Conservation (phyloP, 2,888 invertebrate genomes). For the Xanthorhoe designata region DNA sequence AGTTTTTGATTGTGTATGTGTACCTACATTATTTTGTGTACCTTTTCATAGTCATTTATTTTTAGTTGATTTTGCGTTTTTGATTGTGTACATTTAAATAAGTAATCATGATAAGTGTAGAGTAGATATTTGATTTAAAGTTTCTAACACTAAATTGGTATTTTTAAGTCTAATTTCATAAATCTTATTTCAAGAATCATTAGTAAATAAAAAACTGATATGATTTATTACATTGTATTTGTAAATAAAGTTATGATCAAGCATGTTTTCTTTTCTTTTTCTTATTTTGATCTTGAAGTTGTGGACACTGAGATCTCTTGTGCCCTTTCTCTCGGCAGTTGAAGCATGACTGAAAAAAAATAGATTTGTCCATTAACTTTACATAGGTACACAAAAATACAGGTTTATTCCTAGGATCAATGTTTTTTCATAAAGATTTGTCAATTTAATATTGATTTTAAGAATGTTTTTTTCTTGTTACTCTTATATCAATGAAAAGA, state of each 20-base stretch:
- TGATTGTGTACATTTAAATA: slow-evolving; percentile 22
- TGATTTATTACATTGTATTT: slow-evolving; percentile 55
- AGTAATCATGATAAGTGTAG: slow-evolving; percentile 54
- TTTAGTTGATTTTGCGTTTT: slow-evolving; percentile 7
- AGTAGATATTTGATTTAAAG: slow-evolving; percentile 10
- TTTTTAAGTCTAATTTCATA: no score
- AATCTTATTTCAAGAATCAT: slow-evolving; percentile 8
- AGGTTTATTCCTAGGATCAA: no score
- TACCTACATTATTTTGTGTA: no score
- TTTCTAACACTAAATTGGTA: neutral
- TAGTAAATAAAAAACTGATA: slow-evolving; percentile 3
- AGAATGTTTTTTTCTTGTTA: no score
- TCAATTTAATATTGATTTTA: no score
- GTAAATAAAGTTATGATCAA: slow-evolving; percentile 56
- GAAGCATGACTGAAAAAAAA: slow-evolving; percentile 82
- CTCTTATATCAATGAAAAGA: no score
- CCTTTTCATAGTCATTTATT: neutral
- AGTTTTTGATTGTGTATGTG: no score
- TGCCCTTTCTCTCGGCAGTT: slow-evolving; percentile 85
- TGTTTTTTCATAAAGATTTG: no score
- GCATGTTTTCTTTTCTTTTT: slow-evolving; percentile 68
- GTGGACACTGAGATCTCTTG: slow-evolving; percentile 83
- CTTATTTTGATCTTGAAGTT: slow-evolving; percentile 56
- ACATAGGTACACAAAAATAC: no score
- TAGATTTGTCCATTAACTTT: no score